Conservation (phyloP, 2,113 vertebrate genomes). For the Hyperoodon ampullatus region DNA sequence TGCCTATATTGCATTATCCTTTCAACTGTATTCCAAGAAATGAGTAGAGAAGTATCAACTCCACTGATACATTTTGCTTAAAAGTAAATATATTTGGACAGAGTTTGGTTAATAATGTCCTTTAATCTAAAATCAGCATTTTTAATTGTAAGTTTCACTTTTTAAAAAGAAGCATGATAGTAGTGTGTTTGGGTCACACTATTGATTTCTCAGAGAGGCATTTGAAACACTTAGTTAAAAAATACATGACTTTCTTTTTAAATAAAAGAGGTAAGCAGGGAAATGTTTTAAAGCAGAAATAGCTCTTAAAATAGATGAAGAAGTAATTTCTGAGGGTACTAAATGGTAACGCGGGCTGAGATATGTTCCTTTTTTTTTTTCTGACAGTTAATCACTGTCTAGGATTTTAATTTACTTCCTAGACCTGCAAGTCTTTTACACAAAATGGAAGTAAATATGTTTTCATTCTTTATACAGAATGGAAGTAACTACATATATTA, state of each 20-base stretch:
- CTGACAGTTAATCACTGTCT: neutral
- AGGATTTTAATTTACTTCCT: neutral
- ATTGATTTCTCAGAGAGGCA: neutral
- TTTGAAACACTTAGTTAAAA: neutral
- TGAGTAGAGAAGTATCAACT: neutral
- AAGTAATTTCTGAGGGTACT: neutral
- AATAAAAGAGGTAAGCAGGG: neutral
- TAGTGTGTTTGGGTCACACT: neutral
- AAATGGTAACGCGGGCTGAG: neutral
- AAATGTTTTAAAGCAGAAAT: neutral
- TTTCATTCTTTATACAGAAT: neutral
- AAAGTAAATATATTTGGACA: neutral
- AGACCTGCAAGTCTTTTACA: neutral
- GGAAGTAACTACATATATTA: neutral
- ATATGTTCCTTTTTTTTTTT: neutral
- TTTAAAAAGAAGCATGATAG: neutral
- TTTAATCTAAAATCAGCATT: neutral
- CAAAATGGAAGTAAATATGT: neutral
- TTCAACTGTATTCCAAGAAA: neutral
- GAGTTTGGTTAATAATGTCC: neutral
- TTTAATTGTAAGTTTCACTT: slow-evolving; percentile 26
- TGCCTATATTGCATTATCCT: neutral
- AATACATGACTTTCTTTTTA: neutral
- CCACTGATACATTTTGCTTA: neutral
- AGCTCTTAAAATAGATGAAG: neutral